A percentile compares a stretch with the other conserved stretches of the same genome.
phyloP scores from a whole-genome alignment of 2,797 vertebrate genomes.

The Lerista edwardsae region DNA sequence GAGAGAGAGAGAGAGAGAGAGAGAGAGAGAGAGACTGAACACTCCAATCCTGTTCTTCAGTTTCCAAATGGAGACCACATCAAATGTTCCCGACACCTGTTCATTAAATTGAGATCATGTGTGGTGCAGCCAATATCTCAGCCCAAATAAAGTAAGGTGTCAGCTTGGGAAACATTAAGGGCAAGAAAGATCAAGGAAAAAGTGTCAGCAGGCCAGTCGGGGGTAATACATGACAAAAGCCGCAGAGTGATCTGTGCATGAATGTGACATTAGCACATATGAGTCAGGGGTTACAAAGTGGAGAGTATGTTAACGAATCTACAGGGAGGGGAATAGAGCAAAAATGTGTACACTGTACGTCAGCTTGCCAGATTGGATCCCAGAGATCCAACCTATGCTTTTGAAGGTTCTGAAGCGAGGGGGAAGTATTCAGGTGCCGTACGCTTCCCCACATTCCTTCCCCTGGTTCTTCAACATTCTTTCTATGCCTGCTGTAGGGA shows the following conservation, averaged over 20 bases:
- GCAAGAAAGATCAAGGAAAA: neutral
- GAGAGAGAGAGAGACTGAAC: slow-evolving; percentile 6
- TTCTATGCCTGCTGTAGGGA: neutral
- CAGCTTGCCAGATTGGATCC: neutral
- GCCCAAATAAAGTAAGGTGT: slow-evolving; percentile 7
- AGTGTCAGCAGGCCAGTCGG: neutral
- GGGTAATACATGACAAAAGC: neutral
- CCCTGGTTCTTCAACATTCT: neutral
- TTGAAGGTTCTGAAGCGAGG: neutral
- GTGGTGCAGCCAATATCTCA: neutral
- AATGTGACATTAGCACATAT: neutral
- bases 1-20: neutral
- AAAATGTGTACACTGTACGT: neutral
- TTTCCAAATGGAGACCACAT: accelerated
- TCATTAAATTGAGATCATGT: neutral
- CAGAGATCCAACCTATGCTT: neutral
- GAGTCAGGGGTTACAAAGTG: neutral
- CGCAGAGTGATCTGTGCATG: neutral
- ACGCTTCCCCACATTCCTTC: neutral
- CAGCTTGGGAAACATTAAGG: neutral
- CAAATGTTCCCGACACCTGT: neutral
- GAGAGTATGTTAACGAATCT: neutral
- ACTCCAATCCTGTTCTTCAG: neutral
- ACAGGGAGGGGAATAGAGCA: neutral
- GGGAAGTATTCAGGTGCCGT: too few relatives aligned